phyloP scores from a whole-genome alignment of 1,140 invertebrate species.

The Leptinotarsa undecemlineata region DNA sequence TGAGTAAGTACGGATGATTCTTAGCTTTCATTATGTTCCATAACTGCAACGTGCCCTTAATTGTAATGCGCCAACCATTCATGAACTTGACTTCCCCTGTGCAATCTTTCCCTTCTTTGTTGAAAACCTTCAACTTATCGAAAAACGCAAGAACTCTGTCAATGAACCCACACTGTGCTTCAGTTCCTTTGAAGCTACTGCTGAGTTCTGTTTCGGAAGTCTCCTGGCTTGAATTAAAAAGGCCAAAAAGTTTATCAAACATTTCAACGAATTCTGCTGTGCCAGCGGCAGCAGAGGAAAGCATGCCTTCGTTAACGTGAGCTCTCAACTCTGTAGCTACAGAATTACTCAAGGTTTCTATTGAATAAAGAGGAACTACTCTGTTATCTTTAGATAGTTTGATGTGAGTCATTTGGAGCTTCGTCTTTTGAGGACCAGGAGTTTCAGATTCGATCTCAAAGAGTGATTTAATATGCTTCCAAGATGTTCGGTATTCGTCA shows the following conservation, averaged over 20 bases:
- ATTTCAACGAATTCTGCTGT: not conserved
- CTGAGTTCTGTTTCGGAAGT: not conserved
- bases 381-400: not conserved
- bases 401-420: not conserved
- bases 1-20: not conserved
- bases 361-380: not conserved
- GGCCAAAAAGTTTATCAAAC: not conserved
- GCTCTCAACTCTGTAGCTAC: not conserved
- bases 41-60: not conserved
- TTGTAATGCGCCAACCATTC: not conserved
- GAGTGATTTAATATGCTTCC: not conserved
- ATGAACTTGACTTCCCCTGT: not conserved
- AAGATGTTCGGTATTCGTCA: not conserved
- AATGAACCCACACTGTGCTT: not conserved
- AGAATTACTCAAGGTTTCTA: not conserved
- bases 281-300: not conserved
- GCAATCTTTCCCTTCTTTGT: not conserved
- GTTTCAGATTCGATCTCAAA: not conserved
- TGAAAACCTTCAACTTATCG: not conserved
- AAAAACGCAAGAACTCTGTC: not conserved
- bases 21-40: not conserved
- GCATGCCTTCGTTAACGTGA: not conserved
- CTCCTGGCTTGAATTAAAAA: not conserved
- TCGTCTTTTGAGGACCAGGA: not conserved
- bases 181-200: not conserved